Conservation (phyloP, 2,113 vertebrate species). For the Dermatemys mawii region DNA sequence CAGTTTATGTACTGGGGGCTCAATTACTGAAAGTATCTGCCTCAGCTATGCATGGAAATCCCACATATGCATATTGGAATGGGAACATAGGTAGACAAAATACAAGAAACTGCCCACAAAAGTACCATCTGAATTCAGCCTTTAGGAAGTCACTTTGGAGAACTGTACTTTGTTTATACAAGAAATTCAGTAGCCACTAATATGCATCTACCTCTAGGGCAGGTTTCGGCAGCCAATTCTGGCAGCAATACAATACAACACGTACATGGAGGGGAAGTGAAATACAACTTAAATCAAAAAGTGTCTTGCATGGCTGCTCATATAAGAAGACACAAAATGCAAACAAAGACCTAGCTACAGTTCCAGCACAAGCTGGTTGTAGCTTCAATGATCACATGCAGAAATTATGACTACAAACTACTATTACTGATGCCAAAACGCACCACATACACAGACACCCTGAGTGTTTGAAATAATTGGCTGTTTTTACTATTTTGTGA, state of each 20-base stretch:
- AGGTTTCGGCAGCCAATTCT: too few relatives aligned
- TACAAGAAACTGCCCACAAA: not conserved
- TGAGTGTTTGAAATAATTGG: not conserved
- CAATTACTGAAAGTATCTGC: not conserved
- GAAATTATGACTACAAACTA: not conserved
- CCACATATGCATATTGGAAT: not conserved
- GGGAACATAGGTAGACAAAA: not conserved
- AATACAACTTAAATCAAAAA: not conserved
- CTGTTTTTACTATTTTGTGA: not conserved
- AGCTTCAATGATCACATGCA: not conserved
- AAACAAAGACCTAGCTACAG: too few relatives aligned
- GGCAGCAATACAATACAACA: not conserved
- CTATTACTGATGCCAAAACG: not conserved
- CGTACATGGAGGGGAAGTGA: fast-evolving
- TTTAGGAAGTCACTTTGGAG: not conserved
- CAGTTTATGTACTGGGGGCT: not conserved
- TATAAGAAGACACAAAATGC: not conserved
- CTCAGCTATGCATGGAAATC: not conserved
- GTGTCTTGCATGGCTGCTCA: fast-evolving
- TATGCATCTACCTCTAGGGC: not conserved
- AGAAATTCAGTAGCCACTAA: not conserved
- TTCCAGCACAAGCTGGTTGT: fast-evolving
- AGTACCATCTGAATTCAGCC: not conserved
- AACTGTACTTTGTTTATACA: not conserved
- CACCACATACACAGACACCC: too few relatives aligned